Conservation (phyloP, 2,113 vertebrate genomes). For the Rhinichthys klamathensis region DNA sequence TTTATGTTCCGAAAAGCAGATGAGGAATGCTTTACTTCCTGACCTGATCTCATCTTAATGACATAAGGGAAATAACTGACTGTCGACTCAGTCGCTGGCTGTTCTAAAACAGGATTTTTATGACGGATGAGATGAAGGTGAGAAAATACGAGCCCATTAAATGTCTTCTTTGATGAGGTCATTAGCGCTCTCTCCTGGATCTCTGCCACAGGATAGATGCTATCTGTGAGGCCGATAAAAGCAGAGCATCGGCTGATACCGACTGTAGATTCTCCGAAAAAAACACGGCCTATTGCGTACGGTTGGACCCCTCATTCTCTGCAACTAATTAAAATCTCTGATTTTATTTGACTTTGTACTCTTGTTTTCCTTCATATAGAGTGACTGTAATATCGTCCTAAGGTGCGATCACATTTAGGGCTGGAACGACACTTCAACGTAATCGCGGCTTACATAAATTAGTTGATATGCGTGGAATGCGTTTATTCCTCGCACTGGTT, state of each 20-base stretch:
- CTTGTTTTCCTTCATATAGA: too few relatives aligned
- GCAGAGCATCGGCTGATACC: not conserved
- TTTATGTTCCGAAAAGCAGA: not conserved
- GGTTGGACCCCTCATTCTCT: not conserved
- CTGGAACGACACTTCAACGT: too few relatives aligned
- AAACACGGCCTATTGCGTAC: not conserved
- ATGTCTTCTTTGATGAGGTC: conserved; percentile 32
- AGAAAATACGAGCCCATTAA: conserved; percentile 37
- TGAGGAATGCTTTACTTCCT: conserved; percentile 26
- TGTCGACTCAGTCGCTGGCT: conserved; percentile 1
- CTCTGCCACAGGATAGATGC: not conserved
- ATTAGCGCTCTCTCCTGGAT: conserved; percentile 21
- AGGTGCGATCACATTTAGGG: too few relatives aligned
- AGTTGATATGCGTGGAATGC: too few relatives aligned
- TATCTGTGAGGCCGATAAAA: not conserved
- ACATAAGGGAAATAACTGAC: conserved; percentile 20
- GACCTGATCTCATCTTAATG: conserved; percentile 37
- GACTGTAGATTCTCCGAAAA: too few relatives aligned
- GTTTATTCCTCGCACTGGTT: too few relatives aligned
- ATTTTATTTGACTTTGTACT: not conserved
- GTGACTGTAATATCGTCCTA: too few relatives aligned
- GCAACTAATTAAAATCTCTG: not conserved
- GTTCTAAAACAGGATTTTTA: conserved; percentile 21
- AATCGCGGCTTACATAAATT: too few relatives aligned
- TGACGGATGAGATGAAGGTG: conserved; percentile 21